Percentiles rank a stretch among this genome's conserved stretches.
phyloP scores from a whole-genome alignment of 2,888 invertebrate species.

The Cenopis cana region DNA sequence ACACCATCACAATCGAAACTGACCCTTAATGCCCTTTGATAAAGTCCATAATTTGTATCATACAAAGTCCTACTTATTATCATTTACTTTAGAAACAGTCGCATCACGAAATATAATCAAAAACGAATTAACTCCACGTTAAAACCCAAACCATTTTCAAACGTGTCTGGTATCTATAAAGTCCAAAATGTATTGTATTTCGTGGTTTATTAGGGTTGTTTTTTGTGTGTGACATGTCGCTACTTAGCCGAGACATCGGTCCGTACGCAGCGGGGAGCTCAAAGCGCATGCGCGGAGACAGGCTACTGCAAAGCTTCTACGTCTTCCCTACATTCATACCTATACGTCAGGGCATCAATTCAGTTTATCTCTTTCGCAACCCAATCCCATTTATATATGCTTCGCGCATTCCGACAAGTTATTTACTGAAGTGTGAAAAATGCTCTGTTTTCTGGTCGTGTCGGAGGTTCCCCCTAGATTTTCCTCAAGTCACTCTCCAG shows the following conservation, averaged over 20 bases:
- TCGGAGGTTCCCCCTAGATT: too few species aligned
- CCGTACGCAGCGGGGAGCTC: slow-evolving; percentile 59
- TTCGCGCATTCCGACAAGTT: too few species aligned
- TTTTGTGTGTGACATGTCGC: slow-evolving; percentile 20
- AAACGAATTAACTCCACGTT: background rate
- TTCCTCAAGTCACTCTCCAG: too few species aligned
- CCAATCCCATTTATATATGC: too few species aligned
- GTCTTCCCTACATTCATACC: background rate
- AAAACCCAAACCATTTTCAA: background rate
- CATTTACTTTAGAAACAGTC: background rate
- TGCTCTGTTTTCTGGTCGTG: too few species aligned
- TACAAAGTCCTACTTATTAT: background rate
- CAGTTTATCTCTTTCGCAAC: background rate
- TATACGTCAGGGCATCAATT: background rate
- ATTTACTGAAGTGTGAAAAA: too few species aligned
- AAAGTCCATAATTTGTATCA: background rate
- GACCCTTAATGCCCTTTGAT: background rate
- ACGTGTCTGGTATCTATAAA: background rate
- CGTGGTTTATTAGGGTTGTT: slow-evolving; percentile 1
- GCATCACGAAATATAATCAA: background rate
- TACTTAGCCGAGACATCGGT: slow-evolving; percentile 31
- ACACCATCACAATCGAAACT: background rate
- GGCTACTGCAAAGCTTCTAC: background rate
- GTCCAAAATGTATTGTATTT: too few species aligned
- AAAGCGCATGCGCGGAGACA: slow-evolving; percentile 59